These are phyloP conservation scores for Argyra leucocephala DNA, from an alignment of 2,888 invertebrate genomes.

Conservation along the genomic window DNA sequence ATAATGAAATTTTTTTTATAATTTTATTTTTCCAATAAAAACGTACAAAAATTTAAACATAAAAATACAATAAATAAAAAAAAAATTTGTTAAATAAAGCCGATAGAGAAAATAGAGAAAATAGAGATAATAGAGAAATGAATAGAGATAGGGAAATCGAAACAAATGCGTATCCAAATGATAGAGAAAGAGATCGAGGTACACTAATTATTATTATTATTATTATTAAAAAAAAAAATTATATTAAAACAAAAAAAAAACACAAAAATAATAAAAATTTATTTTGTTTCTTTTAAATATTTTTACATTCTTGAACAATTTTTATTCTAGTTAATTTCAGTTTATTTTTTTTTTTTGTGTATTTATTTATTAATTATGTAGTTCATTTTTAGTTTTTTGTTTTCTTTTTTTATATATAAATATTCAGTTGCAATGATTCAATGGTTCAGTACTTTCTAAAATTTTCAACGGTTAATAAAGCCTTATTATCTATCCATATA, in stretches of 20 bases:
- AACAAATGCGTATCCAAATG: conserved; percentile 43
- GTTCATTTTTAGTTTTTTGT: too few species aligned
- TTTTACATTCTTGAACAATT: not conserved
- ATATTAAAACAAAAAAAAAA: not conserved
- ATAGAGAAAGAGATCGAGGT: conserved; percentile 62
- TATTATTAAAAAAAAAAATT: conserved; percentile 16
- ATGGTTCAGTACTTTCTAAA: too few species aligned
- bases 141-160: conserved; percentile 22
- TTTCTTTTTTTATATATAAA: too few species aligned
- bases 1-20: not conserved
- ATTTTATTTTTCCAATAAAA: conserved; percentile 2
- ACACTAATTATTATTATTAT: conserved; percentile 37
- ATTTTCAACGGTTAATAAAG: too few species aligned
- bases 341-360: too few species aligned
- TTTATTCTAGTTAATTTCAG: not conserved
- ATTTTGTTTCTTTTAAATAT: not conserved
- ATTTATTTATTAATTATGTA: too few species aligned
- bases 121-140: conserved; percentile 30
- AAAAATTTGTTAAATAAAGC: conserved; percentile 16
- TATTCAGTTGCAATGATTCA: too few species aligned
- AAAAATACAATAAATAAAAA: conserved; percentile 8
- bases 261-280: not conserved
- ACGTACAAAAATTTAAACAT: not conserved
- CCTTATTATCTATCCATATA: too few species aligned
- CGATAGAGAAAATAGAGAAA: conserved; percentile 48